These are phyloP conservation scores for Gallinago jamesoni DNA, from an alignment of 2,113 vertebrate genomes.

Conservation along the genomic window DNA sequence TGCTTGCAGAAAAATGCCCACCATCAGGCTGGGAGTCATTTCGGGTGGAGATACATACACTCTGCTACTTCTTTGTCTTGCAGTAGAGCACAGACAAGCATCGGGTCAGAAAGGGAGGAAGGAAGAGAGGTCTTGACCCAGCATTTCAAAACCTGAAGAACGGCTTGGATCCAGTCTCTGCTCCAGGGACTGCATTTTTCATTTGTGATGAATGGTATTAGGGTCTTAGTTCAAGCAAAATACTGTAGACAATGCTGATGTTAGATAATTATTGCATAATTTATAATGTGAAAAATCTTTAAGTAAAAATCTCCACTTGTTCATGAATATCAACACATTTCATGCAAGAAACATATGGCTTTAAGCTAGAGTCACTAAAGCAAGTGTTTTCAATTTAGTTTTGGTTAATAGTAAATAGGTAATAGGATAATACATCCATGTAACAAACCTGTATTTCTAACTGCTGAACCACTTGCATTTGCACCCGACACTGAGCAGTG, in stretches of 20 bases:
- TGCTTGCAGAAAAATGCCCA: not conserved
- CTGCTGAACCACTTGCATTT: conserved; percentile 99
- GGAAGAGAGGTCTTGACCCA: conserved; percentile 3
- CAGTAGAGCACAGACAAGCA: not conserved
- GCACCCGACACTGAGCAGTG: conserved; percentile 97
- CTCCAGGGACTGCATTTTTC: not conserved
- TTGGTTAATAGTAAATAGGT: not conserved
- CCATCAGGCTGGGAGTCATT: not conserved
- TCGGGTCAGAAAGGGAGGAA: not conserved
- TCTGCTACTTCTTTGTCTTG: not conserved
- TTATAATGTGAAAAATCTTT: conserved; percentile 32
- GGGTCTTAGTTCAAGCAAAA: conserved; percentile 43
- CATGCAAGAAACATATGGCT: not conserved
- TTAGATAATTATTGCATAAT: conserved; percentile 51
- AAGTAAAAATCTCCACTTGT: not conserved
- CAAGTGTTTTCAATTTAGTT: conserved; percentile 8
- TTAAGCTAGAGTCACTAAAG: conserved; percentile 3
- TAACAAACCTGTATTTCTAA: conserved; percentile 96
- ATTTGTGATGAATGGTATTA: not conserved
- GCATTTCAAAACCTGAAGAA: not conserved
- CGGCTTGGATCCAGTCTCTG: not conserved
- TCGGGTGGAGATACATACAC: not conserved
- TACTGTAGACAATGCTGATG: conserved; percentile 9
- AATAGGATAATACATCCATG: not conserved
- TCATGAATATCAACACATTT: not conserved